phyloP scores from a whole-genome alignment of 2,797 vertebrate species.

The Enteromius afrohamiltoni region DNA sequence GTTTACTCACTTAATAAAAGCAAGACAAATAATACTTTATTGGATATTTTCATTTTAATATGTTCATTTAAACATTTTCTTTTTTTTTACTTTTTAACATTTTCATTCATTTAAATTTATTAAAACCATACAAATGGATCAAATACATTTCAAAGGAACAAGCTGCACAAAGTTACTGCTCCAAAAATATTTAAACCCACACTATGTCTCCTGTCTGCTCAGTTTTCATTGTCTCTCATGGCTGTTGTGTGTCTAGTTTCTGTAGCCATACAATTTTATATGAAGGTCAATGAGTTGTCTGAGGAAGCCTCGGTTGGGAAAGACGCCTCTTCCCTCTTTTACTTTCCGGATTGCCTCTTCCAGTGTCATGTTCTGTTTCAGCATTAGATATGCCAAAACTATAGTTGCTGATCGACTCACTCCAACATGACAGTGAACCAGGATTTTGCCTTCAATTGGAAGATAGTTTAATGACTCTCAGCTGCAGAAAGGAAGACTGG shows the following conservation, averaged over 20 bases:
- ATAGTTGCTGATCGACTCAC: conserved; percentile 92
- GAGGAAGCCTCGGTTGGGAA: conserved; percentile 91
- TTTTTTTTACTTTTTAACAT: too few relatives aligned
- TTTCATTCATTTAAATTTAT: not conserved
- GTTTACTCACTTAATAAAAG: not conserved
- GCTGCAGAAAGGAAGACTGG: not conserved
- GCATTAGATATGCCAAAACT: conserved; percentile 94
- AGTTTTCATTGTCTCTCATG: not conserved
- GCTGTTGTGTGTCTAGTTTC: conserved; percentile 61
- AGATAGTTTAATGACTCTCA: not conserved
- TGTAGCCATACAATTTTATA: conserved; percentile 78
- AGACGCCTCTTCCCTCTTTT: conserved; percentile 88
- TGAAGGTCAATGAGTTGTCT: conserved; percentile 88
- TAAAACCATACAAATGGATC: not conserved
- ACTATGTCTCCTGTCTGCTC: not conserved
- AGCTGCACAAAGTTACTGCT: not conserved
- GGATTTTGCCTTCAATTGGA: conserved; percentile 82
- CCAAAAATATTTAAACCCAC: not conserved
- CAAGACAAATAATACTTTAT: not conserved
- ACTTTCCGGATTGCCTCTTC: conserved; percentile 93
- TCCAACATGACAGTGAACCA: conserved; percentile 92
- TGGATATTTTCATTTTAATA: not conserved
- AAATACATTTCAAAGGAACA: conserved; percentile 12
- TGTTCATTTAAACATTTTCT: not conserved
- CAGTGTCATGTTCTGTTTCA: conserved; percentile 87